A percentile compares a stretch with the other conserved stretches of the same genome.
Conservation (phyloP, 1,140 invertebrate species). For the Lepidurus apus region DNA sequence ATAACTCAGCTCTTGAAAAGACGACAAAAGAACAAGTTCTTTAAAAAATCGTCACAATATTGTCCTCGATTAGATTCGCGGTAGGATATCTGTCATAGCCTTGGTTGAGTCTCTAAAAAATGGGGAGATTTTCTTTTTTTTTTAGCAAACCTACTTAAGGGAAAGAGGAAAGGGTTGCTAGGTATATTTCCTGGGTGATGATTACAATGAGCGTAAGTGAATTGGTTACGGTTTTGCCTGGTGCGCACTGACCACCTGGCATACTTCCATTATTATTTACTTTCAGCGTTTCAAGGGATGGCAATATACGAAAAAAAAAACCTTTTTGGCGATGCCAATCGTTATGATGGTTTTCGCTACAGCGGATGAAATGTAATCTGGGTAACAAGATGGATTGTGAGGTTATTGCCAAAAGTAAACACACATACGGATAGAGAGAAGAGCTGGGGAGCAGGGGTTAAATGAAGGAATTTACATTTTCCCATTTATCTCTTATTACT, state of each 20-base stretch:
- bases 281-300: not conserved
- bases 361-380: slow-evolving; percentile 15
- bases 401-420: slow-evolving; percentile 6
- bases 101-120: not conserved
- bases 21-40: not conserved
- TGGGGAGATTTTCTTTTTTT: not conserved
- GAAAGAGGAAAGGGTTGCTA: slow-evolving; percentile 9
- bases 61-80: slow-evolving; percentile 1
- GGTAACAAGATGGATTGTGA: slow-evolving; percentile 2
- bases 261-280: slow-evolving; percentile 6
- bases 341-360: not conserved
- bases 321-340: too few species aligned
- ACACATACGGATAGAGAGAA: not conserved
- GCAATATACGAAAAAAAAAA: too few species aligned
- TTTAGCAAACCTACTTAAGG: not conserved
- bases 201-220: not conserved
- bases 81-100: not conserved
- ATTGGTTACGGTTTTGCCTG: slow-evolving; percentile 1
- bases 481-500: slow-evolving; percentile 15
- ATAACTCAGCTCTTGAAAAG: slow-evolving; percentile 2
- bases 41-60: slow-evolving; percentile 20
- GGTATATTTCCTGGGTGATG: not conserved
- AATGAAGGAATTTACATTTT: slow-evolving; percentile 17
- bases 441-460: not conserved
- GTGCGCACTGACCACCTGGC: slow-evolving; percentile 10